These are phyloP conservation scores for Delia radicum DNA, from an alignment of 1,140 invertebrate species.

Conservation along the genomic window DNA sequence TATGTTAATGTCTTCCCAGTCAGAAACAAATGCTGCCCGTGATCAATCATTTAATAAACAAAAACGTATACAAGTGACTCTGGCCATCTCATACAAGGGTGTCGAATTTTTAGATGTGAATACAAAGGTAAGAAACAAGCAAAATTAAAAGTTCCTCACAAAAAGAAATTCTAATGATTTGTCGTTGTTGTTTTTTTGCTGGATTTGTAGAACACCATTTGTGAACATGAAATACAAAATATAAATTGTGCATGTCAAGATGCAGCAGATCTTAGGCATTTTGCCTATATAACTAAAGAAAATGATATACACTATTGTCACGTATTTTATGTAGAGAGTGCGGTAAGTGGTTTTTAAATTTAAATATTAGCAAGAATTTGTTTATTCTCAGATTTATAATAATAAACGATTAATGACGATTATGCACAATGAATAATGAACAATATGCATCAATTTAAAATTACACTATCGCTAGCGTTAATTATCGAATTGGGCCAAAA, in stretches of 20 bases:
- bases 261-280: conserved; percentile 91
- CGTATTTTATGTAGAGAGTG: conserved; percentile 90
- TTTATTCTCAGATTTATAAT: too few relatives aligned
- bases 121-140: conserved; percentile 74
- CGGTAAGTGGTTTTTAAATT: conserved; percentile 69
- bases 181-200: conserved; percentile 5
- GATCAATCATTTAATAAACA: conserved; percentile 25
- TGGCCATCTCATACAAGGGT: conserved; percentile 76
- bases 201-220: conserved; percentile 76
- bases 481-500: too few relatives aligned
- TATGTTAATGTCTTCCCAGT: conserved; percentile 25
- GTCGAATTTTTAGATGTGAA: conserved; percentile 88
- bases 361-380: neutral
- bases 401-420: too few relatives aligned
- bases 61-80: conserved; percentile 43
- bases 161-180: neutral
- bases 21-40: conserved; percentile 7
- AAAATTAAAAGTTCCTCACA: too few relatives aligned
- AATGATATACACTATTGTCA: conserved; percentile 90
- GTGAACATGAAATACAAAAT: conserved; percentile 95
- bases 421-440: too few relatives aligned
- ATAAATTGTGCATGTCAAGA: conserved; percentile 98
- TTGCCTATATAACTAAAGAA: conserved; percentile 97
- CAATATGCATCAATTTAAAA: too few relatives aligned
- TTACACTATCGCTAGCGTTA: too few relatives aligned